phyloP scores from a whole-genome alignment of 2,797 vertebrate species.

The Spinus pinus region DNA sequence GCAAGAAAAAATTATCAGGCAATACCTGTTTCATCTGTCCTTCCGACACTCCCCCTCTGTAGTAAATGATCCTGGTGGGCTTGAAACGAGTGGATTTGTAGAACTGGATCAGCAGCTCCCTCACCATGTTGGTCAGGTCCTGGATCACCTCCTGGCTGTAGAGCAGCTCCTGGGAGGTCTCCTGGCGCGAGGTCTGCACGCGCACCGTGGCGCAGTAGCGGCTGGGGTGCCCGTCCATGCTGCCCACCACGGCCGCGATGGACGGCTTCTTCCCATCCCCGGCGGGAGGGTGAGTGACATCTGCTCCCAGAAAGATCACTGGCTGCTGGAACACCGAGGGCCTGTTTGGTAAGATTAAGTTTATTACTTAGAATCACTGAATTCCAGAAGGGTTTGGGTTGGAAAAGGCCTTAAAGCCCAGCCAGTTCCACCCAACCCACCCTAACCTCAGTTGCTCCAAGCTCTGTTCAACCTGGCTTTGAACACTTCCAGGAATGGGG shows the following conservation, averaged over 20 bases:
- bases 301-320: constrained; percentile 94
- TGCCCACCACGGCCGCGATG: constrained; percentile 95
- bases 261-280: constrained; percentile 97
- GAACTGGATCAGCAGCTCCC: constrained; percentile 96
- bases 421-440: not conserved
- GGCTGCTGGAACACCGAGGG: constrained; percentile 98
- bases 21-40: constrained; percentile 98
- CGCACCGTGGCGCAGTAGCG: constrained; percentile 98
- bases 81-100: constrained; percentile 99
- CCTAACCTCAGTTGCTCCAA: not conserved
- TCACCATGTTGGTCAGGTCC: constrained; percentile 96
- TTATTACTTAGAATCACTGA: not conserved
- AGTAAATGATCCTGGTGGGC: constrained; percentile 97
- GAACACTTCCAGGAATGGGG: not conserved
- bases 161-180: constrained; percentile 94
- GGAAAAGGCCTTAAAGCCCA: not conserved
- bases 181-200: constrained; percentile 95
- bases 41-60: constrained; percentile 95
- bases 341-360: constrained; percentile 69
- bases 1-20: not conserved
- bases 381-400: not conserved
- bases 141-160: constrained; percentile 99
- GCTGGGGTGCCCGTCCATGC: constrained; percentile 98
- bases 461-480: not conserved
- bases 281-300: constrained; percentile 93